Percentiles rank a stretch among this genome's conserved stretches.
phyloP scores from a whole-genome alignment of 2,113 vertebrate species.

The Aix galericulata region DNA sequence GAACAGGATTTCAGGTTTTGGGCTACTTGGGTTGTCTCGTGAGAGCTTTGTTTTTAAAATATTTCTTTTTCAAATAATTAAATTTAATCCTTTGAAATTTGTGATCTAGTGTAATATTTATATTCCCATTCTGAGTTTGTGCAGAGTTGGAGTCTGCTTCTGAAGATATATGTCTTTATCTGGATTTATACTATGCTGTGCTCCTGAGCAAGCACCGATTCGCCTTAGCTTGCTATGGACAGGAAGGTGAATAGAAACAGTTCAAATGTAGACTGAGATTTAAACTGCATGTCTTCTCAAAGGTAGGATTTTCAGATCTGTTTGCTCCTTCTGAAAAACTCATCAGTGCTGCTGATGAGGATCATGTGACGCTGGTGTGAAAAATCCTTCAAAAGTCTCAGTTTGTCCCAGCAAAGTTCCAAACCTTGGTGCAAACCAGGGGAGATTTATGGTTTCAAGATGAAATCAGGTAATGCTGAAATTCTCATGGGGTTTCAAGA shows the following conservation, averaged over 20 bases:
- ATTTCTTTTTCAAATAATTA: background rate
- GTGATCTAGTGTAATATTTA: background rate
- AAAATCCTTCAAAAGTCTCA: background rate
- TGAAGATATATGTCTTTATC: accelerated
- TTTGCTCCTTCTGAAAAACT: conserved; percentile 28
- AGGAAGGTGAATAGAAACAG: background rate
- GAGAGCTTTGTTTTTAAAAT: background rate
- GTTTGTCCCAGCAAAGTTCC: background rate
- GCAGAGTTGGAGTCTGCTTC: background rate
- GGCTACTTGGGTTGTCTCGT: background rate
- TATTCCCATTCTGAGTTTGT: background rate
- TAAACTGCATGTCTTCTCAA: background rate
- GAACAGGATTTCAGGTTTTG: background rate
- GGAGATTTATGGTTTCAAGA: conserved; percentile 61
- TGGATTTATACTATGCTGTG: background rate
- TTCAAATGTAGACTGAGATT: background rate
- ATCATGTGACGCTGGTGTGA: conserved; percentile 16
- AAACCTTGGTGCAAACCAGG: background rate
- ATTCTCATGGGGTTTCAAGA: conserved; percentile 27
- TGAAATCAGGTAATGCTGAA: conserved; percentile 35
- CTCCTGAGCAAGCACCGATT: background rate
- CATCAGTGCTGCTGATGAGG: conserved; percentile 20
- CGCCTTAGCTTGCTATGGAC: background rate
- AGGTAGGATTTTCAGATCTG: background rate
- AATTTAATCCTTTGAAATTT: background rate